Evolutionary conservation across 2,113 vertebrate species (phyloP).

Genomic region (Nycticorax nycticorax): DNA sequence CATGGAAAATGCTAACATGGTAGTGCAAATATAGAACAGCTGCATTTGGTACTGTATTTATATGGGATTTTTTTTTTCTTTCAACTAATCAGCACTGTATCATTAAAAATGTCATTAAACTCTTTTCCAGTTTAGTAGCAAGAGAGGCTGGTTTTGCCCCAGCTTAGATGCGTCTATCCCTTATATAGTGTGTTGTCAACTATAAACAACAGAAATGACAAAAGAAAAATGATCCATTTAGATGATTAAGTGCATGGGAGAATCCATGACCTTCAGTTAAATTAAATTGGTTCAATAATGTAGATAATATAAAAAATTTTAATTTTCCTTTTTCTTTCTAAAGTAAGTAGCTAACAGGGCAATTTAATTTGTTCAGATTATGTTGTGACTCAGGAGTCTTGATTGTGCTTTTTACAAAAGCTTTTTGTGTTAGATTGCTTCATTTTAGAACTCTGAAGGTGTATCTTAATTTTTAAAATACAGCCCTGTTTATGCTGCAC

Average conservation of each 20-base stretch:
- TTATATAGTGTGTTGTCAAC: neutral
- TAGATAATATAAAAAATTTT: neutral
- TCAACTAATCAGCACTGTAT: neutral
- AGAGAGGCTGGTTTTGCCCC: neutral
- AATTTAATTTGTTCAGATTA: neutral
- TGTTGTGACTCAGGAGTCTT: neutral
- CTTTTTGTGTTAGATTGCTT: neutral
- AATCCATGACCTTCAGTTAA: neutral
- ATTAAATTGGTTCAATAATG: neutral
- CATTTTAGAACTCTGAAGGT: neutral
- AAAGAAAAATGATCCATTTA: neutral
- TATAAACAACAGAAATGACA: neutral
- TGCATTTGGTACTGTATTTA: neutral
- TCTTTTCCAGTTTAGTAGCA: neutral
- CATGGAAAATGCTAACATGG: neutral
- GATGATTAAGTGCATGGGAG: neutral
- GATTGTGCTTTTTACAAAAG: neutral
- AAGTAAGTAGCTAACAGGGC: neutral
- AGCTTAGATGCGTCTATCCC: neutral
- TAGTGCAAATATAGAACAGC: neutral
- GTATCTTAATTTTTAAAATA: neutral
- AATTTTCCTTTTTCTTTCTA: neutral
- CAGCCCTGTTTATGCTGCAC: neutral
- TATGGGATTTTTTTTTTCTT: neutral
- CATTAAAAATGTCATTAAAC: neutral